Base-by-base conservation (phyloP, 1,140 invertebrate species). In the Macrobrachium nipponense region DNA sequence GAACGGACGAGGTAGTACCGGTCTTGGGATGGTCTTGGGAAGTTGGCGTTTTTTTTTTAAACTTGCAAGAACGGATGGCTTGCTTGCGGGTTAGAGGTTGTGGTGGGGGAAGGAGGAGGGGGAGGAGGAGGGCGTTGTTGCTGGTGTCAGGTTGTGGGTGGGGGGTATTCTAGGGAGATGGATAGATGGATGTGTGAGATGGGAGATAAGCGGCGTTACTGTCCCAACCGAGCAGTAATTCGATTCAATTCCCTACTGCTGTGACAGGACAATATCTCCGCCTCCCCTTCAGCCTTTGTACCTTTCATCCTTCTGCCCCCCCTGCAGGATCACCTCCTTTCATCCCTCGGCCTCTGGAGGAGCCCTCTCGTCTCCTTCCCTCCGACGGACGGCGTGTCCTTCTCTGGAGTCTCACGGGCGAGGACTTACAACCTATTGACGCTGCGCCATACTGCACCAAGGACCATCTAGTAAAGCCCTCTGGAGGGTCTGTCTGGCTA, bases 251-350 rank as follows among this genome's bases (percentile, higher is more conserved):
- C 66, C 20, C 66, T 70, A 70, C 66, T 70, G 66, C 66, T 70
- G 66, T 70, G 66, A 70, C 66, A 36, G 66, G 66, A 70, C 66
- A 70, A 70, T 70, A 70, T 70, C 66, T 14, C 66, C 66, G 23
- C 20, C 66, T 36, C 20, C 66, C 66, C 66, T 36, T 70, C 36
- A 17, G 17, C 20, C 66, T 23, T 68, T 36, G 18, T 14, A 18
- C 11, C 11, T 36, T 36, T 36, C 18, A 10, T 11, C 66, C 18
- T 27, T 68, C 27, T 68, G 14, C 14, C 66, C 15, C 20, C n/a
- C 20, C 20, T 70, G 17, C 20, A 20, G n/a, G n/a, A n/a, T n/a
- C n/a, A n/a, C n/a, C 18, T 36, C n/a, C 17, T 36, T 12, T 14
- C 66, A 27, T n/a, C 12, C 8, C 20, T n/a, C 20, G 12, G 66